Evolutionary conservation across 2,888 invertebrate species (phyloP), one percentile per base, ranked within the genome.

Genomic region (Bhutanitis thaidina): DNA sequence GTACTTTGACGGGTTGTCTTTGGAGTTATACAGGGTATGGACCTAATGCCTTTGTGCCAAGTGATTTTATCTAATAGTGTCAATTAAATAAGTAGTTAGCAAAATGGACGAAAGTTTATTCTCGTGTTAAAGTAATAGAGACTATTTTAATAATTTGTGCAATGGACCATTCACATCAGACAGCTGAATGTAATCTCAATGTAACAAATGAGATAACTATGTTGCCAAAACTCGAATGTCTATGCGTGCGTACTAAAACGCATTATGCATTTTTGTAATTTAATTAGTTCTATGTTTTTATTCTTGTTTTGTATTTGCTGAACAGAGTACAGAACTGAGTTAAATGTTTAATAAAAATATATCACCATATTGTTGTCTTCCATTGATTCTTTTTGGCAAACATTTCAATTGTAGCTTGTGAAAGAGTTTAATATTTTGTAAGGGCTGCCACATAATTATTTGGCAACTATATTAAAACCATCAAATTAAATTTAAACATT

Each of bases 11-110:
- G 70, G 77, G 76, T 75, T 78, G 76, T 68, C 62, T 71, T 61
- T 71, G 80, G 86, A 86, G 86, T 84, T 65, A 69, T 64, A 86
- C 88, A 88, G 89, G 88, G 88, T 88, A 84, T 81, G 88, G 88
- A 88, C 88, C 85, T 71, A 74, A 80, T 83, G 89, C 89, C 89
- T 86, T 88, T 80, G 89, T 89, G 89, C 89, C 89, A 87, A 88
- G 89, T 88, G 88, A 88, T 88, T 84, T 80, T 80, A 78, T 74
- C 71, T 76, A 77, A 80, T 84, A 89, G 87, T 83, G 86, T 89
- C 87, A 89, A 88, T 87, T 88, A 86, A 72, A 67, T 8, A 74
- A 71, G 68, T 84, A 85, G 77, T 79, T 86, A 85, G 79, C 71
- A 69, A 80, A 80, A 61, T 59, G 74, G 74, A 77, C 71, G 69